Conservation (phyloP, 2,888 invertebrate genomes). For the Arge pagana region DNA sequence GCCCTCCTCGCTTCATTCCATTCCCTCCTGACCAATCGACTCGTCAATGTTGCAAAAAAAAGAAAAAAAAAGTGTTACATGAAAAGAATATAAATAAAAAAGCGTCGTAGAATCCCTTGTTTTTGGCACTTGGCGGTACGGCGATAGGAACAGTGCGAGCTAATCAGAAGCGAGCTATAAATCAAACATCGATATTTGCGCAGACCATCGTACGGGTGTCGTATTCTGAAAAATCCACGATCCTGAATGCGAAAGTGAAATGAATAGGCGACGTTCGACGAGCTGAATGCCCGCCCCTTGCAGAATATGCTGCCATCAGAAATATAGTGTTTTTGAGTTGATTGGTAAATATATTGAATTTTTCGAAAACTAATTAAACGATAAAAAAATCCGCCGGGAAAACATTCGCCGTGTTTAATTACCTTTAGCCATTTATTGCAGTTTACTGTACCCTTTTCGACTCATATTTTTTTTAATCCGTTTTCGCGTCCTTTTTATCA, state of each 20-base stretch:
- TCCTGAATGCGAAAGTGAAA: no score
- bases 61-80: not conserved
- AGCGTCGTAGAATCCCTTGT: no score
- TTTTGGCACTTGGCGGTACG: no score
- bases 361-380: not conserved
- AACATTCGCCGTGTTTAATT: no score
- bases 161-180: no score
- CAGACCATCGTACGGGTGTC: no score
- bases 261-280: not conserved
- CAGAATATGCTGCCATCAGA: not conserved
- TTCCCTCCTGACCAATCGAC: conserved; percentile 30
- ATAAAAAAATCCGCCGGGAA: no score
- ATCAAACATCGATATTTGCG: no score
- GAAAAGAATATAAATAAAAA: not conserved
- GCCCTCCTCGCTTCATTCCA: not conserved
- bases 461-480: not conserved
- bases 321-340: not conserved
- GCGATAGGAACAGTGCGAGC: no score
- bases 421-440: no score
- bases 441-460: no score
- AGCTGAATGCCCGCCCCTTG: not conserved
- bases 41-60: conserved; percentile 28
- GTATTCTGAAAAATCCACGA: no score
- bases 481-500: not conserved
- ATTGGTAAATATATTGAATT: not conserved